A percentile compares a stretch with the other conserved stretches of the same genome.
These are phyloP conservation scores for Ectropis grisescens DNA, from an alignment of 1,140 invertebrate genomes.

Conservation along the genomic window DNA sequence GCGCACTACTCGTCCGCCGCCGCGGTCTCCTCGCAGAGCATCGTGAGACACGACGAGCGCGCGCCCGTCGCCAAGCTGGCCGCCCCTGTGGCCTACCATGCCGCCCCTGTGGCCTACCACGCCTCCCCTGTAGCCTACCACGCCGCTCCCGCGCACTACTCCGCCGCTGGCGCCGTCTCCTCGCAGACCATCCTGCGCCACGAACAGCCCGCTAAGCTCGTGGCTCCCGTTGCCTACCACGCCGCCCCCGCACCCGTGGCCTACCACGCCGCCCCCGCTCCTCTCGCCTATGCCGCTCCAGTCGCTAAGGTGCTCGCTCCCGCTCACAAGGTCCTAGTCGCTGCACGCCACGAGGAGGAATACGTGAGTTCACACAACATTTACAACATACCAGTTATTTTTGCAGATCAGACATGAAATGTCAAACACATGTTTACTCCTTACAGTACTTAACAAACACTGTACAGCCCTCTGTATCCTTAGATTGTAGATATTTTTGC, in stretches of 20 bases:
- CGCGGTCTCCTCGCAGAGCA: constrained; percentile 47
- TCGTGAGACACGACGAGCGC: constrained; percentile 40
- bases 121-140: constrained; percentile 7
- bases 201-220: constrained; percentile 16
- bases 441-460: too few species aligned
- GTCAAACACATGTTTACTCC: too few species aligned
- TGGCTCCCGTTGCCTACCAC: constrained; percentile 25
- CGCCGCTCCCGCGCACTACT: constrained; percentile 20
- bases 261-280: constrained; percentile 5
- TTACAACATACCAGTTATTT: too few species aligned
- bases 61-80: constrained; percentile 22
- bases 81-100: constrained; percentile 17
- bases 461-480: too few species aligned
- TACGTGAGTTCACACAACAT: constrained; percentile 17
- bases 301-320: constrained; percentile 19
- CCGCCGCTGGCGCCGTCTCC: constrained; percentile 22
- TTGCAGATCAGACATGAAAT: too few species aligned
- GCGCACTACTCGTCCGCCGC: constrained; percentile 33
- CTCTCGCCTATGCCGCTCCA: constrained; percentile 21
- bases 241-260: constrained; percentile 42
- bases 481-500: too few species aligned
- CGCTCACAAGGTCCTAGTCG: constrained; percentile 12
- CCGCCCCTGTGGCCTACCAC: constrained; percentile 8
- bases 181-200: constrained; percentile 31
- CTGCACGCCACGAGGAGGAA: constrained; percentile 25